Base-by-base conservation (phyloP, 2,888 invertebrate genomes). In the Polydesmus complanatus region DNA sequence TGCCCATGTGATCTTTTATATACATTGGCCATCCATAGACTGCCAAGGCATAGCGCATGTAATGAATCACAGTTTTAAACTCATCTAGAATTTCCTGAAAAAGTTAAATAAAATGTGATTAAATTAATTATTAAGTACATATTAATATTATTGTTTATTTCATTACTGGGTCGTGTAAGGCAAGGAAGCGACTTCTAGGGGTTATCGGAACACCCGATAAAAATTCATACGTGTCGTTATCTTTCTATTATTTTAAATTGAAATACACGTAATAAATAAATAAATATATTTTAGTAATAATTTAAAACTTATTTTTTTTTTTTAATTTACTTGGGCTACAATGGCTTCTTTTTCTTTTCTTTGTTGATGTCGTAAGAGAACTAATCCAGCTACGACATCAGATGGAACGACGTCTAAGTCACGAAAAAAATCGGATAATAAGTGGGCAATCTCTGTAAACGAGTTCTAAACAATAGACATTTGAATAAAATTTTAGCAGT, bases 21-120 rank as follows among this genome's bases (percentile, higher is more conserved):
- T 84, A 88, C 77, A 89, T 83, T 54, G 89, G 89, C 89, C 90
- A 91, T 56, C 90, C 90, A 73, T 90, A 90, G 58, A 88, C 88
- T 48, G 86, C 85, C 62, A 88, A 80, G 50, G 89, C 89, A 72
- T 83, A 89, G 70, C 86, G 82, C 81, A 89, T 88, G 71, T 83
- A 90, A 74, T 89, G 87, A 67, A 88, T 69, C 58, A 74, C 71
- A 52, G 68, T 70, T 61, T 69, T 68, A 65, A 72, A 73, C 54
- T 74, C 72, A 19, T 70, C 68, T 63, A 73, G 67, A 18, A 71
- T 70, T 27, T 72, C 72, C 67, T 67, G 54, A 2, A 56, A 56
- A 25, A 54, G 2, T 19, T 21, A 2, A 3, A 14, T 11, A 27
- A 14, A 26, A 26, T 11, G 19, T 25, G 37, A 37, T 37, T 37